Evolutionary conservation across 2,888 invertebrate genomes (phyloP).

Genomic region (Leptopilina syphax): DNA sequence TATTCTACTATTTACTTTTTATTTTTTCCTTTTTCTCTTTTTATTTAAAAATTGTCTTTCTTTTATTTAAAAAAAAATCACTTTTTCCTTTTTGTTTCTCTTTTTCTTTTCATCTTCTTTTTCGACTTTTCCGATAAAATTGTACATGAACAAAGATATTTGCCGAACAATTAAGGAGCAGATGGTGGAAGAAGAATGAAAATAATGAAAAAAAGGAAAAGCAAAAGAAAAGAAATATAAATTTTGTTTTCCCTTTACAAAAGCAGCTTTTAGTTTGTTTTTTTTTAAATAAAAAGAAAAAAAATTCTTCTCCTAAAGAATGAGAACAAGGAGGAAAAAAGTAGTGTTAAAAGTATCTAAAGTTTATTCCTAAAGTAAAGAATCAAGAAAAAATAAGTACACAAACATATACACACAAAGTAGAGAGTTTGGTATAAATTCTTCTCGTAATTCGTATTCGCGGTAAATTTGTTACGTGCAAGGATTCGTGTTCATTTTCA

Average conservation of each 20-base stretch:
- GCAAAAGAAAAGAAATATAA: neutral
- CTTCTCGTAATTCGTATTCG: neutral
- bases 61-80: too few relatives aligned
- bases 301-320: neutral
- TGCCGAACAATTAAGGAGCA: too few relatives aligned
- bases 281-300: too few relatives aligned
- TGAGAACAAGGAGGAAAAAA: neutral
- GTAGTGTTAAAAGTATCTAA: conserved; percentile 9
- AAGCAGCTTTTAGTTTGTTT: neutral
- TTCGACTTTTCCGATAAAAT: too few relatives aligned
- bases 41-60: too few relatives aligned
- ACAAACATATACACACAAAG: neutral
- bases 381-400: neutral
- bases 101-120: too few relatives aligned
- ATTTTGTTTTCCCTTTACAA: neutral
- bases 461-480: conserved; percentile 19
- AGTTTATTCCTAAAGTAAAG: neutral
- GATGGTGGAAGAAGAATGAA: too few relatives aligned
- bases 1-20: too few relatives aligned
- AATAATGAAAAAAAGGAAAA: neutral
- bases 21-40: too few relatives aligned
- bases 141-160: too few relatives aligned
- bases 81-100: too few relatives aligned
- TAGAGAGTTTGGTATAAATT: neutral
- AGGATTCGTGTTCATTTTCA: conserved; percentile 21